Conservation (phyloP, 2,797 vertebrate species). For the Eremophila alpestris region DNA sequence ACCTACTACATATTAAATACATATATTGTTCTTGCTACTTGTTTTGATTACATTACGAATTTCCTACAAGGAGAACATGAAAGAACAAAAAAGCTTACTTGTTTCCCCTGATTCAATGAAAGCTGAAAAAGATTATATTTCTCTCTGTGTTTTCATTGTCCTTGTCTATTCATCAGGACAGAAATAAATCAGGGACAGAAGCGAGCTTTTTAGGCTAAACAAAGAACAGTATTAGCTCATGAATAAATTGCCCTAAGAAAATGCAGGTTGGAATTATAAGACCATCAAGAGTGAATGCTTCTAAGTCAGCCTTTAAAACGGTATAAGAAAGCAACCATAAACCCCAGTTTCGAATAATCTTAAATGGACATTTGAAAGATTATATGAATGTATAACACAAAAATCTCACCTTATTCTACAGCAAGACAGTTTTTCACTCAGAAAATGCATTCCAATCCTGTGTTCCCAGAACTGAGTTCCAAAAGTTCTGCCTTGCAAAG, state of each 20-base stretch:
- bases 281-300: background rate
- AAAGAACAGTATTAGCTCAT: background rate
- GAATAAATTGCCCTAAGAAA: conserved; percentile 4
- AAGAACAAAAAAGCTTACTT: background rate
- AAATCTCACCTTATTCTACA: background rate
- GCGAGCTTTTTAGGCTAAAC: background rate
- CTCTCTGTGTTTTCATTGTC: background rate
- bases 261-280: background rate
- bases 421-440: background rate
- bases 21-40: background rate
- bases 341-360: background rate
- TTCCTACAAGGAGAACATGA: background rate
- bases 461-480: background rate
- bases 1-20: background rate
- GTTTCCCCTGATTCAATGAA: background rate
- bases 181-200: conserved; percentile 20
- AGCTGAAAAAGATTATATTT: background rate
- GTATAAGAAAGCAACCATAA: background rate
- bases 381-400: background rate
- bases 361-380: background rate
- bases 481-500: background rate
- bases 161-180: background rate
- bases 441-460: background rate
- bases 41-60: conserved; percentile 35
- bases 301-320: background rate